A percentile compares a stretch with the other conserved stretches of the same genome.
Evolutionary conservation across 1,140 invertebrate genomes (phyloP).

Genomic region (Drosophila mauritiana): DNA sequence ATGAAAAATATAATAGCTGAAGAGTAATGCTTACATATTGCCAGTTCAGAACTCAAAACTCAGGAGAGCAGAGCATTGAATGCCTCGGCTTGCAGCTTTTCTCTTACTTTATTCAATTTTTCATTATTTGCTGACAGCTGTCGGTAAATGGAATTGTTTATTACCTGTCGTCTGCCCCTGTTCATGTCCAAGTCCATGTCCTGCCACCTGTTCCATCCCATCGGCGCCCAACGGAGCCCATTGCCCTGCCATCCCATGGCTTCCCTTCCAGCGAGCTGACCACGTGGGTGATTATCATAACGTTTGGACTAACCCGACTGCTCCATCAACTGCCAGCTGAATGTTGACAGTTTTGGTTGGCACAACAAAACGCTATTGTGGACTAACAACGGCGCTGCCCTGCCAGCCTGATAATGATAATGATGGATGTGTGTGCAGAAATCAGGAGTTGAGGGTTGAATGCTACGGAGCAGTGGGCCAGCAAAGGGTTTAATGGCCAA

Average conservation of each 20-base stretch:
- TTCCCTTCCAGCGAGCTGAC: not conserved
- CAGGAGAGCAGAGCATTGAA: not conserved
- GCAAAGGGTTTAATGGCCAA: constrained; percentile 31
- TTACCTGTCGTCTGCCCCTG: constrained; percentile 62
- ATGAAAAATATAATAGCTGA: too few species aligned
- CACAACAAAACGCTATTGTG: constrained; percentile 69
- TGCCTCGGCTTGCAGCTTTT: not conserved
- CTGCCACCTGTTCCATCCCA: constrained; percentile 20
- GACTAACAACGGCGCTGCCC: not conserved
- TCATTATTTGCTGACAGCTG: constrained; percentile 80
- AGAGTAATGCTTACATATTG: too few species aligned
- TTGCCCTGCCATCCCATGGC: not conserved
- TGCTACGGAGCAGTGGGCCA: not conserved
- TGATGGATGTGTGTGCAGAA: constrained; percentile 22
- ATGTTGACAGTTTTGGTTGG: constrained; percentile 71
- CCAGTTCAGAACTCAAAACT: too few species aligned
- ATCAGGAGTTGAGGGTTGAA: constrained; percentile 17
- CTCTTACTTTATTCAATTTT: constrained; percentile 67
- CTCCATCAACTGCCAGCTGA: constrained; percentile 39
- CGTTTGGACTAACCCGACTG: constrained; percentile 45
- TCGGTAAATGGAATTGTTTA: constrained; percentile 82
- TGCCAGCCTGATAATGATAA: constrained; percentile 29
- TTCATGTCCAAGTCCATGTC: constrained; percentile 28
- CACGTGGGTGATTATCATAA: constrained; percentile 70
- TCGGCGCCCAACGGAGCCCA: not conserved